Conservation (phyloP, 30 jellyfish, hydroid and myxozoan species). For the Aurelia coerulea region DNA sequence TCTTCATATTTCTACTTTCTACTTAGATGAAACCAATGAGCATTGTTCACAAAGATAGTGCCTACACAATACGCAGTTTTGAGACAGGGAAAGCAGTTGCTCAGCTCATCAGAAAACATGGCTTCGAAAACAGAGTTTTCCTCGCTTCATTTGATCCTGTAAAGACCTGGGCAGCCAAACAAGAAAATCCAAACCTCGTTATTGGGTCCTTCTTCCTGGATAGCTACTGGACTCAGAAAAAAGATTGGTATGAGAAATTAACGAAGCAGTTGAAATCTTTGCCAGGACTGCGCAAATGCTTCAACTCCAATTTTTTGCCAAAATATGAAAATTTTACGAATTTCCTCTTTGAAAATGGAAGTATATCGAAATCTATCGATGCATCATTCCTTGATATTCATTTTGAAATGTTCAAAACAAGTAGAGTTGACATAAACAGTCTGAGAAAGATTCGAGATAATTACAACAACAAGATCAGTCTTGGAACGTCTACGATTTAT, state of each 20-base stretch:
- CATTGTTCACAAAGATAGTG: background rate
- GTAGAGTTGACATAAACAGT: slow-evolving; percentile 33
- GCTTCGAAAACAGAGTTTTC: slow-evolving; percentile 62
- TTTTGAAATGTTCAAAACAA: slow-evolving; percentile 48
- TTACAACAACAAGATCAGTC: slow-evolving; percentile 68
- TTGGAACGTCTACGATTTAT: slow-evolving; percentile 87
- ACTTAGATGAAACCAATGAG: slow-evolving; percentile 86
- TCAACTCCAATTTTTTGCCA: slow-evolving; percentile 45
- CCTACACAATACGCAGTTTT: slow-evolving; percentile 22
- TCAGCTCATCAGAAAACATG: slow-evolving; percentile 57
- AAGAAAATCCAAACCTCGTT: slow-evolving; percentile 73
- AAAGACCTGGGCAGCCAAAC: slow-evolving; percentile 69
- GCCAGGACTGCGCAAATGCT: slow-evolving; percentile 68
- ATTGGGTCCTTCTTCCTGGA: slow-evolving; percentile 71
- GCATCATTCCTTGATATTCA: slow-evolving; percentile 82
- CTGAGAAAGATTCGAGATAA: slow-evolving; percentile 49
- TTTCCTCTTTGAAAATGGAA: slow-evolving; percentile 67
- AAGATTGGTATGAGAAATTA: slow-evolving; percentile 2
- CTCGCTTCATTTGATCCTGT: slow-evolving; percentile 81
- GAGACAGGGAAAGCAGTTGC: slow-evolving; percentile 85
- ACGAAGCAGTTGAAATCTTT: slow-evolving; percentile 23
- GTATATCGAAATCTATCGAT: slow-evolving; percentile 70
- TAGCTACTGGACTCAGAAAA: slow-evolving; percentile 31
- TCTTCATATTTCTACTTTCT: too few relatives aligned
- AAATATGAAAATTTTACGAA: slow-evolving; percentile 34